phyloP scores from a whole-genome alignment of 2,888 invertebrate genomes.

The Eubasilissa splendida region DNA sequence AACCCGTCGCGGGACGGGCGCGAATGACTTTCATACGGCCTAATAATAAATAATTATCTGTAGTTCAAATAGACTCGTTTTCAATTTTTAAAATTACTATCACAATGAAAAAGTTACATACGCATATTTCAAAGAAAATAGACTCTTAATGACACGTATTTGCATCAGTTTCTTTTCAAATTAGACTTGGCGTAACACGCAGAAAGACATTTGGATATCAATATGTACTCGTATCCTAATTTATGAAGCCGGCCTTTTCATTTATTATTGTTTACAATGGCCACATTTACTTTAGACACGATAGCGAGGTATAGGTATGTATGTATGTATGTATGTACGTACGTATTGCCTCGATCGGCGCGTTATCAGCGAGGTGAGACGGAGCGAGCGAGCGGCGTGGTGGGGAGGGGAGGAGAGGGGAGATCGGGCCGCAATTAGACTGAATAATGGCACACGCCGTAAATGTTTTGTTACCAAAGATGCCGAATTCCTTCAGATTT shows the following conservation, averaged over 20 bases:
- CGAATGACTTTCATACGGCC: too few species aligned
- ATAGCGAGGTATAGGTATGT: conserved; percentile 15
- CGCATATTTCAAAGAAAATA: background rate
- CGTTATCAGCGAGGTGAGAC: background rate
- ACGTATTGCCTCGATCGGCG: too few species aligned
- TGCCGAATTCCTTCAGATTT: conserved; percentile 27
- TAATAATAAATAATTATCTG: too few species aligned
- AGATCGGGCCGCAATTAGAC: conserved; percentile 19
- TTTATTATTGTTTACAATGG: conserved; percentile 23
- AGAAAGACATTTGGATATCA: background rate
- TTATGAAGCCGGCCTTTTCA: background rate
- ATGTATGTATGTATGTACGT: background rate
- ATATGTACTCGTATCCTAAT: background rate
- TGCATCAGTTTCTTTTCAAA: too few species aligned
- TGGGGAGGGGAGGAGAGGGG: background rate
- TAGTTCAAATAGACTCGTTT: background rate
- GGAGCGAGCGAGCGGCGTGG: background rate
- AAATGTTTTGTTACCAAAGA: conserved; percentile 29
- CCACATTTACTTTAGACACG: conserved; percentile 14
- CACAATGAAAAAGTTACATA: background rate
- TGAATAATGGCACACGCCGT: conserved; percentile 28
- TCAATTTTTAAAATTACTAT: background rate
- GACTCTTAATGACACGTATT: background rate
- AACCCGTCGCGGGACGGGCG: too few species aligned
- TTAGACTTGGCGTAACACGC: too few species aligned